These are phyloP conservation scores for Crypturellus tataupa DNA, from an alignment of 2,797 vertebrate genomes.

Conservation along the genomic window DNA sequence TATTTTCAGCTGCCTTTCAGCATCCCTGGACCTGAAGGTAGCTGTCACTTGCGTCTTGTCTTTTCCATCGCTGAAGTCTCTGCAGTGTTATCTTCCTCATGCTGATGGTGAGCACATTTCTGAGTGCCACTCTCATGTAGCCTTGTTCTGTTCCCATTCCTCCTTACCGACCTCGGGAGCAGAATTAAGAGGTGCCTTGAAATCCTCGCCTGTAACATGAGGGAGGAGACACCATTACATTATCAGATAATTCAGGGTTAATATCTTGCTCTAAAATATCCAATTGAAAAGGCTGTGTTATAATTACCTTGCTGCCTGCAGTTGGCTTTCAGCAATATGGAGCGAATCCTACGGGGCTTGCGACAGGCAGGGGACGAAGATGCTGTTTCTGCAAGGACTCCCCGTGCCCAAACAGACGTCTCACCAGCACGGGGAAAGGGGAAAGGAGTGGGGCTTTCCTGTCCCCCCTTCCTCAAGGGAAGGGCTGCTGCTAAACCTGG, in stretches of 20 bases:
- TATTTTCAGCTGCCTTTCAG: background rate
- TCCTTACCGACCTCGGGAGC: background rate
- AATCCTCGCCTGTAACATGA: background rate
- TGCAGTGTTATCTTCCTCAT: background rate
- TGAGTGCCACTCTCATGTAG: background rate
- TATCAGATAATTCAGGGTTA: background rate
- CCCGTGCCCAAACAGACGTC: background rate
- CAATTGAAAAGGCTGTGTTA: background rate
- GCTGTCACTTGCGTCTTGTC: background rate
- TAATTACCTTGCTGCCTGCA: background rate
- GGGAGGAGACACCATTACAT: background rate
- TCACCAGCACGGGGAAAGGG: background rate
- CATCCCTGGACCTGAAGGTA: background rate
- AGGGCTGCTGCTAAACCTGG: background rate
- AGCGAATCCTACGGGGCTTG: background rate
- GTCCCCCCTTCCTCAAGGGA: accelerated
- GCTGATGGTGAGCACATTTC: background rate
- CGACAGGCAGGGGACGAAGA: background rate
- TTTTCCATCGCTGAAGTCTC: background rate
- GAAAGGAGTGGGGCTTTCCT: background rate
- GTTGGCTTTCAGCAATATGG: background rate
- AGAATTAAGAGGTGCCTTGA: background rate
- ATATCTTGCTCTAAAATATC: background rate
- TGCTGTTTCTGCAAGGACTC: background rate
- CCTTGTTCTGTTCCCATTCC: background rate